These are phyloP conservation scores for Machimus atricapillus DNA, from an alignment of 2,888 invertebrate species.

Conservation along the genomic window DNA sequence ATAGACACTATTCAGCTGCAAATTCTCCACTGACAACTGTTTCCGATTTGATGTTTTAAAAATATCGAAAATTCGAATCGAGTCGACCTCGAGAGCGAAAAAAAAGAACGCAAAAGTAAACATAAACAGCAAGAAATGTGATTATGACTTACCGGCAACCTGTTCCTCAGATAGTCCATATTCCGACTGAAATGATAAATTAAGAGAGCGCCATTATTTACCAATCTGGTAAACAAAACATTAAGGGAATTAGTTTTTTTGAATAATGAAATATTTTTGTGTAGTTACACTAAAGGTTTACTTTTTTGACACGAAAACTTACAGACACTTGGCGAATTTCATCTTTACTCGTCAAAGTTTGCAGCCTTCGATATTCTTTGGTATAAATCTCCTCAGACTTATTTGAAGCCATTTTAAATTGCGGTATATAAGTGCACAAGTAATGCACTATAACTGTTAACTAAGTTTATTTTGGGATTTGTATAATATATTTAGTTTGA, in stretches of 20 bases:
- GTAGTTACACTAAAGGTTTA: neutral
- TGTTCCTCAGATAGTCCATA: constrained; percentile 89
- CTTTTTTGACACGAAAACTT: constrained; percentile 59
- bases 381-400: constrained; percentile 66
- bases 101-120: constrained; percentile 11
- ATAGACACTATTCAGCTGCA: neutral
- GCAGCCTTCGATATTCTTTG: constrained; percentile 73
- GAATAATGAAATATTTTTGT: neutral
- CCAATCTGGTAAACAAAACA: neutral
- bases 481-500: neutral
- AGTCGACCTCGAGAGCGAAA: constrained; percentile 2
- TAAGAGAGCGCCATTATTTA: constrained; percentile 10
- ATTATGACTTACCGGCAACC: constrained; percentile 73
- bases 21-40: constrained; percentile 1
- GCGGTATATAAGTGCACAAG: neutral
- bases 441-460: neutral
- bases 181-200: constrained; percentile 73
- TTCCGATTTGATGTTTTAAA: constrained; percentile 6
- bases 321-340: constrained; percentile 74
- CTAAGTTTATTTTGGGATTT: neutral
- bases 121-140: neutral
- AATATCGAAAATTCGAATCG: neutral
- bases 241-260: neutral
- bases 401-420: neutral
- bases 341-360: constrained; percentile 73